These are phyloP conservation scores for Drosophila setosimentum DNA, from an alignment of 2,888 invertebrate species.

Conservation along the genomic window DNA sequence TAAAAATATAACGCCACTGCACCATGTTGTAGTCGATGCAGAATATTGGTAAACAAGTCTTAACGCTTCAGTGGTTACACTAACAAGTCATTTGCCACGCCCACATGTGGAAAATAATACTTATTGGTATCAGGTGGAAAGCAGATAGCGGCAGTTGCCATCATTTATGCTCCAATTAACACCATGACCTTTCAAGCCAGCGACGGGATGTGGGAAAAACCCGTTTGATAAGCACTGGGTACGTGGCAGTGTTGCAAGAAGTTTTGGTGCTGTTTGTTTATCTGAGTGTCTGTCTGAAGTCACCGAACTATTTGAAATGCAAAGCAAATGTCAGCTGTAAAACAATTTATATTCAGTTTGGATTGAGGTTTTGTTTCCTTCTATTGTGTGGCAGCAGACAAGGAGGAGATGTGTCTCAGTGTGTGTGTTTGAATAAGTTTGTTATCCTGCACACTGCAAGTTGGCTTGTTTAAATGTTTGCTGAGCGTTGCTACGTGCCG, in stretches of 20 bases:
- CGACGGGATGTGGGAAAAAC: slow-evolving; percentile 27
- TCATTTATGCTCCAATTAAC: slow-evolving; percentile 76
- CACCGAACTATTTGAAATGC: slow-evolving; percentile 74
- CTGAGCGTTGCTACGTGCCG: slow-evolving; percentile 75
- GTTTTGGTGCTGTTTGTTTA: slow-evolving; percentile 18
- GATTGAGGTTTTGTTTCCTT: slow-evolving; percentile 78
- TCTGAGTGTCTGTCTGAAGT: slow-evolving; percentile 28
- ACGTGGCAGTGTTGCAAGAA: slow-evolving; percentile 19
- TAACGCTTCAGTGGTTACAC: slow-evolving; percentile 60
- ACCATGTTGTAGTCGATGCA: slow-evolving; percentile 18
- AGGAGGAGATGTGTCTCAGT: slow-evolving; percentile 18
- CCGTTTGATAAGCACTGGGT: slow-evolving; percentile 32
- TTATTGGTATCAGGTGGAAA: slow-evolving; percentile 36
- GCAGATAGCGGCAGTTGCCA: slow-evolving; percentile 54
- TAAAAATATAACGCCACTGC: slow-evolving; percentile 48
- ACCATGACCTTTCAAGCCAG: slow-evolving; percentile 70
- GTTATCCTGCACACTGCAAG: slow-evolving; percentile 58
- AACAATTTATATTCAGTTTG: slow-evolving; percentile 82
- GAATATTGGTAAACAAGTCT: slow-evolving; percentile 62
- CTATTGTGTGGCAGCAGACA: slow-evolving; percentile 59
- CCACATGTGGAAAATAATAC: slow-evolving; percentile 27
- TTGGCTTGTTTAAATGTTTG: slow-evolving; percentile 80
- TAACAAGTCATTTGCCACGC: slow-evolving; percentile 16
- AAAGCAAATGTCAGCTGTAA: slow-evolving; percentile 80
- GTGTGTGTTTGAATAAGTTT: slow-evolving; percentile 51